These are phyloP conservation scores for Sitta europaea DNA, from an alignment of 2,113 vertebrate genomes.

Conservation along the genomic window DNA sequence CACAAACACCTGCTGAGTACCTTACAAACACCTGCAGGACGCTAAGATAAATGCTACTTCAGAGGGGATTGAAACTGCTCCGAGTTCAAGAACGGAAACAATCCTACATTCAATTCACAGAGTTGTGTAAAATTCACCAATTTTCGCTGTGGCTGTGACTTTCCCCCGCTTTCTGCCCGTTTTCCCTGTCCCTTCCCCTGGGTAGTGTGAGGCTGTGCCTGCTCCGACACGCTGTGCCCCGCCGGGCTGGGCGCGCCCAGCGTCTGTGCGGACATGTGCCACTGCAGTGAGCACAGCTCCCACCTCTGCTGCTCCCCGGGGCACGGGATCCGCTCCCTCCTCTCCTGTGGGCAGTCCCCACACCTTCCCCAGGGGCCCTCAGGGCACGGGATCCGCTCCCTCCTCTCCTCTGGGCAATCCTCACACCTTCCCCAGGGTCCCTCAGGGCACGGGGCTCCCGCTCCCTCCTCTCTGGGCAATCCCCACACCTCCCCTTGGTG, in stretches of 20 bases:
- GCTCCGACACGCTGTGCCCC: background rate
- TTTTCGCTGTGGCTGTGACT: background rate
- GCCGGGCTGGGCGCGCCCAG: rapidly evolving
- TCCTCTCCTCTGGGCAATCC: too few species aligned
- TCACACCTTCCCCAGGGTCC: rapidly evolving
- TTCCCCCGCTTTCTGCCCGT: background rate
- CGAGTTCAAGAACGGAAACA: background rate
- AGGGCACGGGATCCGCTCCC: too few species aligned
- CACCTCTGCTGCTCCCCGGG: too few species aligned
- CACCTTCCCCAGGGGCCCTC: too few species aligned
- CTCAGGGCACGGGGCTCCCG: rapidly evolving
- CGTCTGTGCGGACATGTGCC: background rate
- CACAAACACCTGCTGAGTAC: background rate
- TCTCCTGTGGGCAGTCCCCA: too few species aligned
- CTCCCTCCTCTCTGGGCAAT: background rate
- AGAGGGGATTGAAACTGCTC: background rate
- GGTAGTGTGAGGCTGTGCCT: background rate
- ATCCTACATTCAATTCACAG: background rate
- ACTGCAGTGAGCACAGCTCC: rapidly evolving
- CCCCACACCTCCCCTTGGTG: background rate
- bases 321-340: too few species aligned
- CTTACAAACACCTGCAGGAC: background rate
- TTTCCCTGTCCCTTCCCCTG: background rate
- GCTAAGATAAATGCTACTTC: background rate
- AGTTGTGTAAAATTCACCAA: background rate